Base-by-base conservation (phyloP, 2,888 invertebrate species). In the Hoplodrina blanda region DNA sequence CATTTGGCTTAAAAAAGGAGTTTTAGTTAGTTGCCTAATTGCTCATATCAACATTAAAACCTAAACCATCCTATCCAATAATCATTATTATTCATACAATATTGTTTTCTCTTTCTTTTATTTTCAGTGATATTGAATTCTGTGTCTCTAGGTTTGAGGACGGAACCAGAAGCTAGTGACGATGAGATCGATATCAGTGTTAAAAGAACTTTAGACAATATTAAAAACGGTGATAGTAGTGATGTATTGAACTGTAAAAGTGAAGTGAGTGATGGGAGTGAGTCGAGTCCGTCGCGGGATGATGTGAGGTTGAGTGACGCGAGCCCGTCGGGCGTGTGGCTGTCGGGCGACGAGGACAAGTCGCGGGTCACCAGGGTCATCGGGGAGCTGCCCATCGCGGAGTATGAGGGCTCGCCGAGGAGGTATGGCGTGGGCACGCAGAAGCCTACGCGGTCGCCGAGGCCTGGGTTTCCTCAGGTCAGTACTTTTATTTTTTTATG, bases 371-470 rank as follows among this genome's bases (percentile, higher is more conserved):
- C 97, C 72, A 96, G 97, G 87, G 97, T 98, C 54, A 98, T 98
- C 87, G 98, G 98, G 59, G 98, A 97, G 92, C 95, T 98, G 86
- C 98, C 98, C n/a, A 99, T 99, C 85, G 98, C 99, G 25, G 98
- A 99, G 89, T 99, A 99, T 90, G 98, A 99, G 85, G 98, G 98
- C 19, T 99, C 98, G 54, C 99, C 99, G 19, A 96, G 98, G 83
- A 97, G 99, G 83, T 98, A 98, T 90, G 98, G 98, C 6, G 96
- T 97, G 69, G 96, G 97, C 37, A 97, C 97, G 61, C 98, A 97
- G 80, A 97, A 97, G 85, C 97, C 97, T 87, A 97, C 97, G 75
- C 97, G 98, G 91, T 97, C 98, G 75, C 98, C 98, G 55, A 96
- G 98, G 84, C 98, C 98, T 61, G 99, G 98, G 19, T 98, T 98